Percentiles rank a stretch among this genome's conserved stretches.
Conservation (phyloP, 2,113 vertebrate genomes). For the Eurypyga helias region DNA sequence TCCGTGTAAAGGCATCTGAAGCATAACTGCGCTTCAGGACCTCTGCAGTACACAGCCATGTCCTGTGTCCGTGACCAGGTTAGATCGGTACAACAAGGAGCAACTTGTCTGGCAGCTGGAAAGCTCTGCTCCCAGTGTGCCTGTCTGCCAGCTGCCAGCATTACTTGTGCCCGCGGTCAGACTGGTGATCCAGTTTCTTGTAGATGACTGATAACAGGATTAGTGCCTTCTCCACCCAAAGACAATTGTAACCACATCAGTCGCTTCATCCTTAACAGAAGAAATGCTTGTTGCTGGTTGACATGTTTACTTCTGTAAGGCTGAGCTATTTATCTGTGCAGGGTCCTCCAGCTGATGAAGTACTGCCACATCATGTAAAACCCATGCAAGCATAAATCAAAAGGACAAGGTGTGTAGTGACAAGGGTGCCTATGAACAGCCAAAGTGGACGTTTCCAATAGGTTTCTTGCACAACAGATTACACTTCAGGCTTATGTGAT, state of each 20-base stretch:
- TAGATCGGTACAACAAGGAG: not conserved
- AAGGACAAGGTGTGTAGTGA: not conserved
- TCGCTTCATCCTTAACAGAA: not conserved
- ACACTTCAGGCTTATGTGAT: not conserved
- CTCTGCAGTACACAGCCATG: not conserved
- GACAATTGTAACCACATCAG: not conserved
- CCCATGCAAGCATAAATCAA: not conserved
- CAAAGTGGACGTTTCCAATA: not conserved
- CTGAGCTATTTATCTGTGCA: not conserved
- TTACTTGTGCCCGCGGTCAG: not conserved
- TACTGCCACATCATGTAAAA: not conserved
- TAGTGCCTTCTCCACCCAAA: not conserved
- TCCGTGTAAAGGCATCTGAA: not conserved
- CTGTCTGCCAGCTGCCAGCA: not conserved
- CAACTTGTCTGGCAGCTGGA: not conserved
- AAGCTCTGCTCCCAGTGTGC: not conserved
- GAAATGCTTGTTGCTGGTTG: not conserved
- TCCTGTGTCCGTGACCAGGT: not conserved
- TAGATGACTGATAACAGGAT: not conserved
- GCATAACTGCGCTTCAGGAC: not conserved
- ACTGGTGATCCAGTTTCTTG: not conserved
- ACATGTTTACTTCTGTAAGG: not conserved
- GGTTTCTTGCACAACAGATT: not conserved
- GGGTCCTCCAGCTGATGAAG: slow-evolving; percentile 12
- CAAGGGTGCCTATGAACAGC: not conserved